Evolutionary conservation across 1,140 invertebrate genomes (phyloP), one percentile per base, ranked within the genome.

Genomic region (Leptoteleia sp.): DNA sequence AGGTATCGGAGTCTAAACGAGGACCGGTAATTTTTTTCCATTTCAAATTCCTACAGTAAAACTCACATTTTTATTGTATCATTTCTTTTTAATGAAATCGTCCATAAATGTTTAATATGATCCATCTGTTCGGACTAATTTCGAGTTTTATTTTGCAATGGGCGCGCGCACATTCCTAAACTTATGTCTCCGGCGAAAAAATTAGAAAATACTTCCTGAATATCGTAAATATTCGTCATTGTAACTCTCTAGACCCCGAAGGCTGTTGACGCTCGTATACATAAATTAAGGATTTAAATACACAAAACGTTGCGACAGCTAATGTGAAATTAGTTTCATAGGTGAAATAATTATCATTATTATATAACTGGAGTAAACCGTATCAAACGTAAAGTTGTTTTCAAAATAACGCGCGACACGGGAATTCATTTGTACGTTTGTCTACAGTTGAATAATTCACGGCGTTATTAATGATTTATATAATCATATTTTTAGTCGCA

Each of bases 121-220:
- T 16, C 12, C 27, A 48, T 16, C 8, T 16, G 17, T n/a, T 31
- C 27, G 45, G 12, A 17, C 38, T 31, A 43, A 43, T 31, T 57
- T 33, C n/a, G 19, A 31, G 16, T 7, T 43, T 7, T 8, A 8
- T 22, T 40, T 33, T 13, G 42, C 8, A 62, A 62, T 27, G n/a
- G n/a, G n/a, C n/a, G n/a, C n/a, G n/a, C n/a, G 12, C 8, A 43
- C 25, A 38, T 37, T 54, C 38, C 27, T 65, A 43, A 52, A 54
- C 25, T 40, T 48, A 38, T 17, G 13, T 43, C 16, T 9, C n/a
- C 8, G 8, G 15, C 3, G 5, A 70, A 70, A 70, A 70, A 50
- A 59, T 70, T 70, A 59, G 65, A 70, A 70, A 59, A 71, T 52
- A 45, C 45, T 71, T 71, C 45, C 67, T 43, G 55, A 52, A 50